Conservation (phyloP, 2,888 invertebrate genomes). For the Pandemis corylana region DNA sequence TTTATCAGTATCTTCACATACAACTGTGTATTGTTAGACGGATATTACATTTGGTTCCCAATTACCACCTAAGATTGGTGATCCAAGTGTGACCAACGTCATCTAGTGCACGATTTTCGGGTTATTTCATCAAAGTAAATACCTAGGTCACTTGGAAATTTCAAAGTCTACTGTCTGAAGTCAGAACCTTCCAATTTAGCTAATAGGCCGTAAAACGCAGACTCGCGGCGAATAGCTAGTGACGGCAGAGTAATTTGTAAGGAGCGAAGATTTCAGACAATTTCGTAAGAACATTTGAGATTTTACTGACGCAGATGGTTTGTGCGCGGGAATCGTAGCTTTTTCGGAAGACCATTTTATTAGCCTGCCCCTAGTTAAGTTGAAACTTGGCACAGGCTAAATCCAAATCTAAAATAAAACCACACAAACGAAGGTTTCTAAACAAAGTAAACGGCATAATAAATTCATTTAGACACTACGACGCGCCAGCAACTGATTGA, state of each 20-base stretch:
- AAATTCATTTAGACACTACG: neutral
- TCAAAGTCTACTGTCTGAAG: neutral
- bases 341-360: neutral
- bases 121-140: neutral
- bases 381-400: neutral
- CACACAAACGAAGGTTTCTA: neutral
- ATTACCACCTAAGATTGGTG: neutral
- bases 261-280: neutral
- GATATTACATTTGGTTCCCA: neutral
- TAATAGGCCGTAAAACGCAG: conserved; percentile 9
- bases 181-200: neutral
- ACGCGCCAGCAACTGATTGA: neutral
- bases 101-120: neutral
- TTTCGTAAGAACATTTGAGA: neutral
- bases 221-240: neutral
- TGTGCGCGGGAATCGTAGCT: neutral
- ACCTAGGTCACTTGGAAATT: neutral
- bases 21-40: too few relatives aligned
- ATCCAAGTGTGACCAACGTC: neutral
- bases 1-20: too few relatives aligned
- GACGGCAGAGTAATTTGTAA: neutral
- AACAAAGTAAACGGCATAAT: neutral
- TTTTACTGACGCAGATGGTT: neutral
- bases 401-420: neutral
- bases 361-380: neutral